Conservation (phyloP, 2,113 vertebrate genomes). For the Sturnus vulgaris region DNA sequence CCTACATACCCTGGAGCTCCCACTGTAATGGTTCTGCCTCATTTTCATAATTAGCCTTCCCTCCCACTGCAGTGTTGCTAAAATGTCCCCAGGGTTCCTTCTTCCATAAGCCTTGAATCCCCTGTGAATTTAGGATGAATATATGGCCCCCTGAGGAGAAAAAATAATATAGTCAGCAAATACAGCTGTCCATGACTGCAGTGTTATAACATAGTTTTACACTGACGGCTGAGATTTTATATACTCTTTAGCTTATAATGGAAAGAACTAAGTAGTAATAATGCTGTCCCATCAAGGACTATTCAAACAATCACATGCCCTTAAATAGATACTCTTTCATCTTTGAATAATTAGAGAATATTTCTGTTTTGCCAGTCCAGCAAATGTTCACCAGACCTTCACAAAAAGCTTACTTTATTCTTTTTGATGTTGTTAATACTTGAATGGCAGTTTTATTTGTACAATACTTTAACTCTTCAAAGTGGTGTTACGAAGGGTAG, state of each 20-base stretch:
- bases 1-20: not conserved
- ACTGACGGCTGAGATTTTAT: not conserved
- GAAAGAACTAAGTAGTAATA: not conserved
- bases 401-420: slow-evolving; percentile 13
- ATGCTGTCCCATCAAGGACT: not conserved
- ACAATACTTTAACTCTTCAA: slow-evolving; percentile 8
- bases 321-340: slow-evolving; percentile 12
- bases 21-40: not conserved
- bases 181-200: not conserved
- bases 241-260: not conserved
- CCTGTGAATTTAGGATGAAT: not conserved
- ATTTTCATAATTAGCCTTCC: not conserved
- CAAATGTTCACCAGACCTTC: slow-evolving; percentile 46
- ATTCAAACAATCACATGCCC: not conserved
- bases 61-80: not conserved
- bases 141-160: not conserved
- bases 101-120: not conserved
- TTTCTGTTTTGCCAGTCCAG: not conserved
- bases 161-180: not conserved
- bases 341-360: slow-evolving; percentile 3
- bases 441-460: slow-evolving; percentile 34
- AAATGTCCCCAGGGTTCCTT: slow-evolving; percentile 3
- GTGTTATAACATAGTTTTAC: not conserved
- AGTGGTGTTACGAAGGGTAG: not conserved
- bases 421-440: slow-evolving; percentile 17